These are phyloP conservation scores for Pyrocoelia pectoralis DNA, from an alignment of 2,888 invertebrate genomes.

Conservation along the genomic window DNA sequence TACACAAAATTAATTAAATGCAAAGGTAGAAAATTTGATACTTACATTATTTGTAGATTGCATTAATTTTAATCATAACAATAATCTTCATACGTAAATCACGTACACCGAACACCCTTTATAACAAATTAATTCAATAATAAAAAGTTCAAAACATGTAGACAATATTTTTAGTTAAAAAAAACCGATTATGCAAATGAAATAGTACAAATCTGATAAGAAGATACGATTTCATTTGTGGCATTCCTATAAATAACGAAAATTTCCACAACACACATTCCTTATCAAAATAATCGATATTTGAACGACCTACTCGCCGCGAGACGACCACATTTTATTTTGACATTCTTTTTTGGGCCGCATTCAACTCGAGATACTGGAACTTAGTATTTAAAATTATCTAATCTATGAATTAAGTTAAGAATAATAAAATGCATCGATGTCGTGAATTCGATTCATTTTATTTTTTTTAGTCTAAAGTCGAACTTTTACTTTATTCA, in stretches of 20 bases:
- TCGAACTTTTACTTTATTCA: no score
- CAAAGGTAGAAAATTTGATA: background rate
- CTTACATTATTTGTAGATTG: constrained; percentile 1
- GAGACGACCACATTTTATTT: constrained; percentile 43
- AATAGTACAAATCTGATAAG: background rate
- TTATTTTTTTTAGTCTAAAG: no score
- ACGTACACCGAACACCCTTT: background rate
- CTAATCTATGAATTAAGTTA: background rate
- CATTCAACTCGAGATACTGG: constrained; percentile 16
- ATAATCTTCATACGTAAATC: background rate
- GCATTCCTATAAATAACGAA: constrained; percentile 17
- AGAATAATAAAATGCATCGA: background rate
- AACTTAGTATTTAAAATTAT: background rate
- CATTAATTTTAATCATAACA: background rate
- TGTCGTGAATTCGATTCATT: no score
- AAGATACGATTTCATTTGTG: background rate
- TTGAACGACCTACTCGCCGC: constrained; percentile 42
- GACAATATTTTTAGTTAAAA: background rate
- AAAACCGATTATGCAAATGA: background rate
- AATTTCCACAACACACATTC: constrained; percentile 37
- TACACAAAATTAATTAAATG: background rate
- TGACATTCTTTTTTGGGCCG: constrained; percentile 37
- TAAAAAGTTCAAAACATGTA: background rate
- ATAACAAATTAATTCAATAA: background rate
- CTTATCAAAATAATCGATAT: constrained; percentile 47